These are phyloP conservation scores for Trachelipus rathkii DNA, from an alignment of 1,140 invertebrate species.

Conservation along the genomic window DNA sequence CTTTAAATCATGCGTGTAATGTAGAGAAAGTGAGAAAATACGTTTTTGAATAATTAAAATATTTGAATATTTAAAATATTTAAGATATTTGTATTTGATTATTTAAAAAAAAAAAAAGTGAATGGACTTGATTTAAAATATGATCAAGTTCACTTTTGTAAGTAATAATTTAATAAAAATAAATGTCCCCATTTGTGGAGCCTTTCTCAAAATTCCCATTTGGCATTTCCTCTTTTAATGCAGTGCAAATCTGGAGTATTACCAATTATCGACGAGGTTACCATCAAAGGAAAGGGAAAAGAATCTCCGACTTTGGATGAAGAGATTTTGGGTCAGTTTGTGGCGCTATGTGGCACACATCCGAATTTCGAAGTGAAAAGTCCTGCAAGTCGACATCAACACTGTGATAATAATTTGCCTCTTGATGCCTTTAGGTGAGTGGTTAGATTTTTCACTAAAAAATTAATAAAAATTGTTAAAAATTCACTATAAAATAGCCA, in stretches of 20 bases:
- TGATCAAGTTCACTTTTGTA: no score
- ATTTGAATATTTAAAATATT: no score
- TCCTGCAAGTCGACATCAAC: slow-evolving; percentile 34
- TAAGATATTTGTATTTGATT: no score
- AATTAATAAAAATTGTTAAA: no score
- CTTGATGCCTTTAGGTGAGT: slow-evolving; percentile 41
- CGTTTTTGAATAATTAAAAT: no score
- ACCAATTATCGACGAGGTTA: slow-evolving; percentile 40
- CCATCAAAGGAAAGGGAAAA: slow-evolving; percentile 22
- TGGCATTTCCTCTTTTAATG: background rate
- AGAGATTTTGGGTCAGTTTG: slow-evolving; percentile 41
- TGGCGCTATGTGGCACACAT: slow-evolving; percentile 56
- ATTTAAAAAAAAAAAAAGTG: no score
- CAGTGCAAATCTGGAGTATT: slow-evolving; percentile 41
- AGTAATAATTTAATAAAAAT: background rate
- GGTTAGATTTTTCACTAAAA: no score
- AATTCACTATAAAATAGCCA: no score
- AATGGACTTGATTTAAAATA: no score
- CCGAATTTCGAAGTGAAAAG: slow-evolving; percentile 46
- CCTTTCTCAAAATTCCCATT: background rate
- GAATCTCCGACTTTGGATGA: slow-evolving; percentile 28
- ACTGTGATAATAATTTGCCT: slow-evolving; percentile 43
- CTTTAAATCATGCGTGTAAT: no score
- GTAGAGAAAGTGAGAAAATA: no score
- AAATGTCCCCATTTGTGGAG: no score